Evolutionary conservation across 2,113 vertebrate species (phyloP), one percentile per base, ranked within the genome.

Genomic region (Grammomys surdaster): DNA sequence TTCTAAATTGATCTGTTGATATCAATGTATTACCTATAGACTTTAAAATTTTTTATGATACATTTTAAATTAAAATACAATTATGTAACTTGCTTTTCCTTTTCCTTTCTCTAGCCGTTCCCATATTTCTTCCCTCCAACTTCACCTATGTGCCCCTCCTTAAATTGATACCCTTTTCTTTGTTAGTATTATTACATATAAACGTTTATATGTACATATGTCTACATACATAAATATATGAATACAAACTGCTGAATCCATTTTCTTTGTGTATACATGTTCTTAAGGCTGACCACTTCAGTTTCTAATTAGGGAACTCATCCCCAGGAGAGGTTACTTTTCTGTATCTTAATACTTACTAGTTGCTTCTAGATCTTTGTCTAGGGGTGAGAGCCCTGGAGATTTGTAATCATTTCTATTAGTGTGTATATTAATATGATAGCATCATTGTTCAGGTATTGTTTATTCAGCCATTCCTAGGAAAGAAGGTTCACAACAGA

Each of bases 21-120:
- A 89, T 63, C 80, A 56, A n/a, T 72, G 81, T 90, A 78, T 97
- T 93, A 36, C 36, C 16, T 92, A 1, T 70, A 91, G 26, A 65
- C 13, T 48, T 81, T 40, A 60, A 40, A 60, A 1, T 8, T 58
- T 81, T 40, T 40, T 8, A 60, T 60, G 28, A 82, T 82, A 16
- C 12, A 60, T 82, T 81, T 82, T 82, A 60, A 60, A 40, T 60
- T 82, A 60, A 60, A 60, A 40, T 40, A n/a, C 5, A 58, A 58
- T 58, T 81, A 24, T 14, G 24, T 58, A 81, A 24, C 20, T 81
- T 58, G 19, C 48, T 40, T 13, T 10, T 26, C 22, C 22, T 82
- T 60, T 40, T 60, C 40, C 11, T 81, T 56, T 12, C 20, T 82
- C 13, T 60, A 82, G 54, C 1, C 10, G 19, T 36, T 81, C 33